Evolutionary conservation across 2,113 vertebrate species (phyloP), one percentile per base, ranked within the genome.

Genomic region (Taxidea taxus): DNA sequence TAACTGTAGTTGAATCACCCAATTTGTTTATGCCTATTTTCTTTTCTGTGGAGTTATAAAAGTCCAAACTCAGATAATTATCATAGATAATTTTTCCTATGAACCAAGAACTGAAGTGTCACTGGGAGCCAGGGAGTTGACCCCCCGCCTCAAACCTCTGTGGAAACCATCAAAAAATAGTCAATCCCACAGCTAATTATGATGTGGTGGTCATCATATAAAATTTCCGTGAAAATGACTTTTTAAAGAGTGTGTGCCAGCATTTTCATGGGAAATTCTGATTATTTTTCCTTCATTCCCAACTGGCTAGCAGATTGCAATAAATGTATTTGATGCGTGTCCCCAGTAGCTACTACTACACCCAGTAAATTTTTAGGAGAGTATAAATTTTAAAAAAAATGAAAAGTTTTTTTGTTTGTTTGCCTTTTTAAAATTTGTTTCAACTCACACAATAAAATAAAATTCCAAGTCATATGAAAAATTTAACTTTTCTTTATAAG

Each of bases 71-170:
- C n/a, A 39, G 25, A 84, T 58, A 72, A 80, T n/a, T 9, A 68
- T 62, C n/a, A 70, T 16, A 44, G 25, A 84, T 51, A 72, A 74
- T 39, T 9, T 31, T 68, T 77, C 1, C 23, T 92, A 56, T 80
- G 21, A 92, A 47, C 8, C 3, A 91, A 66, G 39, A 96, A 77
- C 4, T 49, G 9, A 77, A 62, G 74, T 78, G 74, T 93, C 93
- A 87, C 3, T 44, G 66, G 93, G 86, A 97, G 25, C 9, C 31
- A 39, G 62, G 27, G 56, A 88, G 62, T 25, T 54, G 77, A 94
- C 95, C 87, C 98, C 97, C 91, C 90, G 98, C 97, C 92, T 89
- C 66, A 98, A 96, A 27, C 68, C 51, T 94, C 72, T 96, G 94
- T 87, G 66, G 97, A 96, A 97, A 94, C 34, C n/a, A 77, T 75